Conservation (phyloP, 1,140 invertebrate species). For the Bacillus rossius region DNA sequence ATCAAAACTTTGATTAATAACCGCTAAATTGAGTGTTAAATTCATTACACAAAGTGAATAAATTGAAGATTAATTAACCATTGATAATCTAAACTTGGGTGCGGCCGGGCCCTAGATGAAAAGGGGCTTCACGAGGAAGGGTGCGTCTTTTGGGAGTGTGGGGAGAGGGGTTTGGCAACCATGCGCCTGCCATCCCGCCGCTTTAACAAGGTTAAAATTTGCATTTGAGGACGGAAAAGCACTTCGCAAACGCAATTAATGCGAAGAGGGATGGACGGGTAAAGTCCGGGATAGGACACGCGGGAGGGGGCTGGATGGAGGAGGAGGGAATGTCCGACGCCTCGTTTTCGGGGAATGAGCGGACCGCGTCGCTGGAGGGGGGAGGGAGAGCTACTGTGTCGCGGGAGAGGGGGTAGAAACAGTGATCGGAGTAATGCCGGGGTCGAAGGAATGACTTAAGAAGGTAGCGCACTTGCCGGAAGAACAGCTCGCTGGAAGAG, state of each 20-base stretch:
- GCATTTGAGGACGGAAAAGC: slow-evolving; percentile 46
- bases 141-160: neutral
- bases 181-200: too few relatives aligned
- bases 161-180: too few relatives aligned
- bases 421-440: too few relatives aligned
- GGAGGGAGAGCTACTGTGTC: too few relatives aligned
- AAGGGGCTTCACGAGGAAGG: neutral
- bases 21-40: slow-evolving; percentile 47
- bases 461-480: too few relatives aligned
- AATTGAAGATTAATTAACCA: slow-evolving; percentile 48
- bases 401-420: too few relatives aligned
- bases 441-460: too few relatives aligned
- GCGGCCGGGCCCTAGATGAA: slow-evolving; percentile 25
- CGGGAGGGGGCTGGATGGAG: neutral
- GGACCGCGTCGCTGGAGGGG: too few relatives aligned
- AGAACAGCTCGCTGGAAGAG: too few relatives aligned
- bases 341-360: neutral
- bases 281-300: too few relatives aligned
- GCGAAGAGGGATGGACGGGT: slow-evolving; percentile 16
- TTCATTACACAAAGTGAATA: slow-evolving; percentile 48
- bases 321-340: neutral
- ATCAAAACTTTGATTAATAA: slow-evolving; percentile 48
- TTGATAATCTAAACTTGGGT: slow-evolving; percentile 46
- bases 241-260: slow-evolving; percentile 43
- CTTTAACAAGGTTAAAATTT: slow-evolving; percentile 45